These are phyloP conservation scores for Phortica variegata DNA, from an alignment of 1,140 invertebrate genomes.

Conservation along the genomic window DNA sequence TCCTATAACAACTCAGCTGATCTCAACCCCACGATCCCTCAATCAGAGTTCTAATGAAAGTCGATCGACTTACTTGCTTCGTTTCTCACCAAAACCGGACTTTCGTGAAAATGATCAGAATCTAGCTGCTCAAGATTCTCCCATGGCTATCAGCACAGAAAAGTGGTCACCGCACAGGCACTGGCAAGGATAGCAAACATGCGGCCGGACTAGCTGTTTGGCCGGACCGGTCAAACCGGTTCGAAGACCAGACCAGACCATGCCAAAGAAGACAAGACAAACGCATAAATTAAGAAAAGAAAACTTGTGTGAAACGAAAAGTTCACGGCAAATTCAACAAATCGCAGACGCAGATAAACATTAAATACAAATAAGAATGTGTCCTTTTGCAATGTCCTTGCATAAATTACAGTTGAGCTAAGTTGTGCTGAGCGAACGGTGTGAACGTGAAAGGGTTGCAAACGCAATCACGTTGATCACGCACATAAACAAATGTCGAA, in stretches of 20 bases:
- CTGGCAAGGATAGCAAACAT: slow-evolving; percentile 17
- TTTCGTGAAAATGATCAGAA: too few relatives aligned
- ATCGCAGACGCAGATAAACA: slow-evolving; percentile 11
- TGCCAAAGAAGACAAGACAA: too few relatives aligned
- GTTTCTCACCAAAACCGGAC: too few relatives aligned
- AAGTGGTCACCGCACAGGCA: slow-evolving; percentile 40
- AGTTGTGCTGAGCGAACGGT: slow-evolving; percentile 35
- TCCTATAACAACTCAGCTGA: too few relatives aligned
- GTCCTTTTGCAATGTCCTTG: slow-evolving; percentile 56
- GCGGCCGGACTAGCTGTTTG: too few relatives aligned
- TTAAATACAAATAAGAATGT: slow-evolving; percentile 24
- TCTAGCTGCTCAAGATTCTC: too few relatives aligned
- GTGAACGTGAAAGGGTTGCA: slow-evolving; percentile 27
- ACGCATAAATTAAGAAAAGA: slow-evolving; percentile 8
- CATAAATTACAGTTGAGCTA: slow-evolving; percentile 38
- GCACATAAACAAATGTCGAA: too few relatives aligned
- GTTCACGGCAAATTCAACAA: slow-evolving; percentile 23
- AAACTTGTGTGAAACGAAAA: too few relatives aligned
- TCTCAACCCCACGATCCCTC: too few relatives aligned
- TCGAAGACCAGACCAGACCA: slow-evolving; percentile 17
- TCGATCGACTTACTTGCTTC: too few relatives aligned
- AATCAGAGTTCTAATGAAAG: too few relatives aligned
- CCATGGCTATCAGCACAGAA: slow-evolving; percentile 31
- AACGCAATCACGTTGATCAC: too few relatives aligned
- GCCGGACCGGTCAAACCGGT: slow-evolving; percentile 55